Evolutionary conservation across 2,797 vertebrate species (phyloP).

Genomic region (Acanthurus tractus): DNA sequence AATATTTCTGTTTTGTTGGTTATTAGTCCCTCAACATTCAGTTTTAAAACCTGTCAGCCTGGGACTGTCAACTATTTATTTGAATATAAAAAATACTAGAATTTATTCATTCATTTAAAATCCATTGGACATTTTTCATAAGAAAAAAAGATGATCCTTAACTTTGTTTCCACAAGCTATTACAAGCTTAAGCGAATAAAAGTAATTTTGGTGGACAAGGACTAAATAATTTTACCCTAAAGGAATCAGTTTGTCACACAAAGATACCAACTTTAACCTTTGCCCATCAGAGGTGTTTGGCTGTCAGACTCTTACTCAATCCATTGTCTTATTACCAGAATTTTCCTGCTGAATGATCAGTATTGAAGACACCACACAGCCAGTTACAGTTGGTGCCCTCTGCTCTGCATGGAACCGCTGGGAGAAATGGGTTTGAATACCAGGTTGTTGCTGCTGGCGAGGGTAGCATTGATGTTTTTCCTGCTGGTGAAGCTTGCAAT

Average conservation of each 20-base stretch:
- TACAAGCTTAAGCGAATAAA: too few relatives aligned
- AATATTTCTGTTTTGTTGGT: too few relatives aligned
- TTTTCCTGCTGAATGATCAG: conserved; percentile 11
- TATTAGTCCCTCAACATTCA: too few relatives aligned
- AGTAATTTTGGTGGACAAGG: background rate
- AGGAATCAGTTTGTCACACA: too few relatives aligned
- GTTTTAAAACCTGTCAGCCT: too few relatives aligned
- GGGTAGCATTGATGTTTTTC: conserved; percentile 55
- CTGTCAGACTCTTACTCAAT: conserved; percentile 60
- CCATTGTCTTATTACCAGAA: conserved; percentile 73
- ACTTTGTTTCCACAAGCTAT: too few relatives aligned
- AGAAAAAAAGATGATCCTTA: too few relatives aligned
- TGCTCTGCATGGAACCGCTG: conserved; percentile 65
- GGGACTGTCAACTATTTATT: too few relatives aligned
- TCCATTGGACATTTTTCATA: too few relatives aligned
- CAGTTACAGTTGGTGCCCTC: conserved; percentile 62
- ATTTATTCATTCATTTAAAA: too few relatives aligned
- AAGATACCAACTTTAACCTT: conserved; percentile 55
- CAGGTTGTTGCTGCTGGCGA: conserved; percentile 57
- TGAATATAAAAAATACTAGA: too few relatives aligned
- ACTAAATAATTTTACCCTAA: background rate
- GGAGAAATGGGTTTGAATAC: conserved; percentile 57
- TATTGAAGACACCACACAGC: conserved; percentile 29
- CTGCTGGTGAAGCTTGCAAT: conserved; percentile 30
- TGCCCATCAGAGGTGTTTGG: conserved; percentile 63